These are phyloP conservation scores for Taurulus bubalis DNA, from an alignment of 2,113 vertebrate species.

Conservation along the genomic window DNA sequence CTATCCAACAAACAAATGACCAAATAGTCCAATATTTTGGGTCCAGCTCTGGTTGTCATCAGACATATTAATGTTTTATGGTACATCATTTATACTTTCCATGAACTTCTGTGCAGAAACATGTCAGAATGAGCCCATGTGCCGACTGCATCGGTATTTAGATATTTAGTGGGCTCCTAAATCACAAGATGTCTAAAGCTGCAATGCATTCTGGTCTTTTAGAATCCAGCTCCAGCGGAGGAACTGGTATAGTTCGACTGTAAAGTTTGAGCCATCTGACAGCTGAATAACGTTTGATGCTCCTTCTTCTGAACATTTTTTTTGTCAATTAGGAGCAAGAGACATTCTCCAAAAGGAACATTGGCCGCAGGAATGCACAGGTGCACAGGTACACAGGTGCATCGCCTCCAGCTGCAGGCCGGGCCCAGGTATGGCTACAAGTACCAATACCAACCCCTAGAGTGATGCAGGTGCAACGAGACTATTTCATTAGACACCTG, in stretches of 20 bases:
- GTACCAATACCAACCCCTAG: neutral
- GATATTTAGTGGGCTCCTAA: neutral
- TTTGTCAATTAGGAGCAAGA: neutral
- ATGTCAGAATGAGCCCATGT: too few relatives aligned
- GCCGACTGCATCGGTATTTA: neutral
- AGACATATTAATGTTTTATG: too few relatives aligned
- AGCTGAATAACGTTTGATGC: neutral
- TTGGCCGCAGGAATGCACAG: neutral
- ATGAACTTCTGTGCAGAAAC: neutral
- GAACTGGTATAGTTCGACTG: neutral
- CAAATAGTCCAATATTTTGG: neutral
- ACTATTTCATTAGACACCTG: too few relatives aligned
- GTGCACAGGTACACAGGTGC: conserved; percentile 5
- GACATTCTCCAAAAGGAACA: neutral
- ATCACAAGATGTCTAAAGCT: neutral
- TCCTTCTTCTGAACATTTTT: neutral
- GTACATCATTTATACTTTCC: neutral
- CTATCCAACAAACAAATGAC: neutral
- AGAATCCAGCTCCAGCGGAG: neutral
- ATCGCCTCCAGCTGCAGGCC: neutral
- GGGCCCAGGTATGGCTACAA: neutral
- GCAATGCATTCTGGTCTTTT: conserved; percentile 2
- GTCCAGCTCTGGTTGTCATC: neutral
- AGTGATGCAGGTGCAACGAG: neutral
- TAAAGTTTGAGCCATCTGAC: neutral